phyloP scores from a whole-genome alignment of 1,140 invertebrate genomes.

The Aphaenogaster rudis region DNA sequence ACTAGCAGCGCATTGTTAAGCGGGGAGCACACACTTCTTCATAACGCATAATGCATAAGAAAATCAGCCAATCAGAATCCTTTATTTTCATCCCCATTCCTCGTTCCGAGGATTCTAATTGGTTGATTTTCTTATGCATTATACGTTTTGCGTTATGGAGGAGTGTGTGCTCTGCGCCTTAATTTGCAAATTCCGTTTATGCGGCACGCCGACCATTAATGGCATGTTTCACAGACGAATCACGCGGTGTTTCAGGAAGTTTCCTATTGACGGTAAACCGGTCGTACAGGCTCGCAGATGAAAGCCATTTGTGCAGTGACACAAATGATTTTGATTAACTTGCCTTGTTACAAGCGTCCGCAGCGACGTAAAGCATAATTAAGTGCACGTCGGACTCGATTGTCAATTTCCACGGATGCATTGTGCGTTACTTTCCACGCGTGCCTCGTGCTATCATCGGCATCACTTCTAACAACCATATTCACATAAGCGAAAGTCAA shows the following conservation, averaged over 20 bases:
- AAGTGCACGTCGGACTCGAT: slow-evolving; percentile 54
- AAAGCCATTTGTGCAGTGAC: slow-evolving; percentile 64
- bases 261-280: slow-evolving; percentile 58
- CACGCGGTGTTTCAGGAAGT: slow-evolving; percentile 60
- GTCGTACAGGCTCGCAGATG: slow-evolving; percentile 35
- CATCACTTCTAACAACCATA: slow-evolving; percentile 49
- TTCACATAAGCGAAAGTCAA: slow-evolving; percentile 47
- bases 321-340: slow-evolving; percentile 71
- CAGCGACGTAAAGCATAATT: slow-evolving; percentile 61
- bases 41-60: too few species aligned
- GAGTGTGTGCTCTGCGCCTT: too few species aligned
- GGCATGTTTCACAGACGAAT: slow-evolving; percentile 40
- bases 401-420: slow-evolving; percentile 60
- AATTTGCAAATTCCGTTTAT: slow-evolving; percentile 52
- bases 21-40: too few species aligned
- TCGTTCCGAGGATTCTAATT: too few species aligned
- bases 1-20: slow-evolving; percentile 1
- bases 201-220: slow-evolving; percentile 30
- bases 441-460: slow-evolving; percentile 47
- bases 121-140: too few species aligned
- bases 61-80: too few species aligned
- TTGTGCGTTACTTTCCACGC: slow-evolving; percentile 58
- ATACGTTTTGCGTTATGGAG: too few species aligned
- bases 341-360: slow-evolving; percentile 61
- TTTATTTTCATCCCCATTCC: too few species aligned